A percentile compares a stretch with the other conserved stretches of the same genome.
These are phyloP conservation scores for Danio jaintianensis DNA, from an alignment of 2,797 vertebrate genomes.

Conservation along the genomic window DNA sequence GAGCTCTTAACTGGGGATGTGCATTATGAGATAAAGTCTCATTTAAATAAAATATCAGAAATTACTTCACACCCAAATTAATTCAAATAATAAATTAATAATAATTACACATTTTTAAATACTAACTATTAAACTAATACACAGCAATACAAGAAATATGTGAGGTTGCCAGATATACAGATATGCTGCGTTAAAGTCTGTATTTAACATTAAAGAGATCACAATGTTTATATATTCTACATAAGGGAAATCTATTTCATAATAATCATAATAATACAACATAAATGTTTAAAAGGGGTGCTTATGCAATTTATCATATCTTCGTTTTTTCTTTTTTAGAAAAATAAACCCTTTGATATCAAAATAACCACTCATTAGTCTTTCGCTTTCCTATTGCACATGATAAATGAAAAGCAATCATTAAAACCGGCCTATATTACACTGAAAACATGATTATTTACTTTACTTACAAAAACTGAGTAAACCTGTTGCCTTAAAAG, in stretches of 20 bases:
- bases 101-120: neutral
- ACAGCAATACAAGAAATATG: neutral
- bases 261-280: neutral
- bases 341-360: conserved; percentile 69
- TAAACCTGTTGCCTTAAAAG: no score
- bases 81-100: conserved; percentile 40
- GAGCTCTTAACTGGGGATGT: neutral
- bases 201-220: neutral
- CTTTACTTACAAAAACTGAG: no score
- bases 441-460: no score
- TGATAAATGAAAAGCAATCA: conserved; percentile 38
- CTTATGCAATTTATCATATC: conserved; percentile 28
- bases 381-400: conserved; percentile 41
- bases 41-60: neutral
- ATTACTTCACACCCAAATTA: neutral
- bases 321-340: conserved; percentile 60
- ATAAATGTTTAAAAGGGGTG: conserved; percentile 9
- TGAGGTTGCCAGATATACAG: neutral
- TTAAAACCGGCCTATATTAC: neutral
- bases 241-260: neutral
- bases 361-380: conserved; percentile 62
- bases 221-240: neutral
- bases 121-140: neutral
- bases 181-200: neutral
- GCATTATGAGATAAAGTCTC: conserved; percentile 9